A percentile compares a stretch with the other conserved stretches of the same genome.
Evolutionary conservation across 2,113 vertebrate species (phyloP).

Genomic region (Martes martes): DNA sequence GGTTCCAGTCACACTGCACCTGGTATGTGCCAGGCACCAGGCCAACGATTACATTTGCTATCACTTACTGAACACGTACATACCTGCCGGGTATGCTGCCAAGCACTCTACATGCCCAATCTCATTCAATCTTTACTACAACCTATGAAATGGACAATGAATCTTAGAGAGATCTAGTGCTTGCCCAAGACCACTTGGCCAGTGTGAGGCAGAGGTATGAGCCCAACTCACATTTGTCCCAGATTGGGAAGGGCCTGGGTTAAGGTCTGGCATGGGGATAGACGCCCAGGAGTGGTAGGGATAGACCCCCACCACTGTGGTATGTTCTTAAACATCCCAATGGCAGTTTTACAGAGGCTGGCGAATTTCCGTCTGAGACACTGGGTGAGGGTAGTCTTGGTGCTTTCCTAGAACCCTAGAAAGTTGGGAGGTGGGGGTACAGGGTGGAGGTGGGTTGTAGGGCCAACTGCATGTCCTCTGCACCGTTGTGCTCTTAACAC

Average conservation of each 20-base stretch:
- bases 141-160: neutral
- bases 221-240: neutral
- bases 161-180: neutral
- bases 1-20: neutral
- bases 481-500: neutral
- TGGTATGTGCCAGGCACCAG: neutral
- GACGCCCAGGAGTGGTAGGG: neutral
- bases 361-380: accelerated
- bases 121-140: neutral
- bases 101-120: neutral
- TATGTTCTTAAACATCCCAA: neutral
- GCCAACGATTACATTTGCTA: neutral
- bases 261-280: neutral
- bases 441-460: neutral
- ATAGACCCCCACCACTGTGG: neutral
- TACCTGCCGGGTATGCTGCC: neutral
- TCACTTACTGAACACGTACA: neutral
- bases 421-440: neutral
- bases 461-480: neutral
- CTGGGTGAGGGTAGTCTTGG: neutral
- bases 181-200: neutral
- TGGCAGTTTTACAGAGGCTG: neutral
- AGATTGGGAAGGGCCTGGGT: neutral
- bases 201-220: neutral
- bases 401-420: neutral